phyloP scores from a whole-genome alignment of 2,888 invertebrate genomes.

The Platerodrilus igneus region DNA sequence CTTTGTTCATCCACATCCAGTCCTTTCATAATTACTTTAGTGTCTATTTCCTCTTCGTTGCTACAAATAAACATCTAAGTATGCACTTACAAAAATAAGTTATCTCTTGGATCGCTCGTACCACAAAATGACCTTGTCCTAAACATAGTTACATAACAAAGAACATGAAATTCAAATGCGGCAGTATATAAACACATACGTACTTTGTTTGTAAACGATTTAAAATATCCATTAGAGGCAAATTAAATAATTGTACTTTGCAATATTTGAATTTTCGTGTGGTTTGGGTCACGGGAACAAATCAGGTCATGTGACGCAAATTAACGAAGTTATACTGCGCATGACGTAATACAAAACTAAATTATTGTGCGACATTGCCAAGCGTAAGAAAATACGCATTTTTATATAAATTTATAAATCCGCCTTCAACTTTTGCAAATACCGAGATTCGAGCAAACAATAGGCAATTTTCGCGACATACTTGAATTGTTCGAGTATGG shows the following conservation, averaged over 20 bases:
- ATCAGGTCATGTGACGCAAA: slow-evolving; percentile 66
- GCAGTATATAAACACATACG: slow-evolving; percentile 20
- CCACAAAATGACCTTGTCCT: slow-evolving; percentile 32
- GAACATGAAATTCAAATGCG: slow-evolving; percentile 1
- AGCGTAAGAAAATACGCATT: no score
- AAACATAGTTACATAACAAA: slow-evolving; percentile 30
- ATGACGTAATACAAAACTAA: no score
- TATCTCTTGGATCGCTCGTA: slow-evolving; percentile 31
- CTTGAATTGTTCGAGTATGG: no score
- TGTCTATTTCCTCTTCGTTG: slow-evolving; percentile 37
- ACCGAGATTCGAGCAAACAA: no score
- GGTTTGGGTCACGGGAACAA: slow-evolving; percentile 71
- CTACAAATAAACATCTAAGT: slow-evolving; percentile 21
- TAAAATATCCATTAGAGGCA: slow-evolving; percentile 54
- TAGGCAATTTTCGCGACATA: no score
- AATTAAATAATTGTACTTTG: slow-evolving; percentile 42
- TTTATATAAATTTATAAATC: no score
- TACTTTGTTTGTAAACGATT: slow-evolving; percentile 63
- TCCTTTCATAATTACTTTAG: slow-evolving; percentile 41
- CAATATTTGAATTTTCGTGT: slow-evolving; percentile 63
- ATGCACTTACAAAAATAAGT: slow-evolving; percentile 17
- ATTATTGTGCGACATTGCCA: no score
- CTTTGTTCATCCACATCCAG: slow-evolving; percentile 48
- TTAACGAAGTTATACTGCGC: no score
- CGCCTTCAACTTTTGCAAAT: no score